These are phyloP conservation scores for Pollenia amentaria DNA, from an alignment of 2,888 invertebrate species.

Conservation along the genomic window DNA sequence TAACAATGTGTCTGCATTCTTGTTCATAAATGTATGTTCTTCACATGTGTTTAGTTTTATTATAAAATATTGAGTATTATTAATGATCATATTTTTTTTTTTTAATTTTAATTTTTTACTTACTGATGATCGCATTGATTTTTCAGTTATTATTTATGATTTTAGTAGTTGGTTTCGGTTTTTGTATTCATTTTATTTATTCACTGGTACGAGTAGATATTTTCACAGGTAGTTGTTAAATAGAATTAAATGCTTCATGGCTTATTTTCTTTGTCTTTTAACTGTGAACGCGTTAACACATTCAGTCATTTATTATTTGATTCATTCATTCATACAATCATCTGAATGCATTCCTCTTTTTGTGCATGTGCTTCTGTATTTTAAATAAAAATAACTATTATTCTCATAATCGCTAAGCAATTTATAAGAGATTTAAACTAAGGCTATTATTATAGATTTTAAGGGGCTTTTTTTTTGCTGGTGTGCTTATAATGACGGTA, in stretches of 20 bases:
- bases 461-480: no score
- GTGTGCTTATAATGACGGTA: no score
- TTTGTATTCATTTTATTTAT: neutral
- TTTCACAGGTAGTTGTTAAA: constrained; percentile 51
- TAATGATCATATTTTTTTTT: constrained; percentile 78
- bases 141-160: constrained; percentile 47
- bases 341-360: neutral
- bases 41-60: constrained; percentile 52
- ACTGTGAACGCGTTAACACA: constrained; percentile 50
- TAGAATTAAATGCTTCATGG: constrained; percentile 58
- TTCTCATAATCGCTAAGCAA: neutral
- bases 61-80: constrained; percentile 80
- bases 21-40: neutral
- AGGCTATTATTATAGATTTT: no score
- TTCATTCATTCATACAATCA: neutral
- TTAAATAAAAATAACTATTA: constrained; percentile 21
- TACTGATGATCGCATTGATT: constrained; percentile 65
- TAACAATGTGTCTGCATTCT: constrained; percentile 29
- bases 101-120: constrained; percentile 23
- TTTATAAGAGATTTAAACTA: neutral
- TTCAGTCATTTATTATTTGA: constrained; percentile 31
- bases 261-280: constrained; percentile 28
- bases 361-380: constrained; percentile 67
- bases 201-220: neutral
- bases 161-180: constrained; percentile 22